A percentile compares a stretch with the other conserved stretches of the same genome.
Evolutionary conservation across 2,113 vertebrate species (phyloP).

Genomic region (Neolamprologus caudopunctatus): DNA sequence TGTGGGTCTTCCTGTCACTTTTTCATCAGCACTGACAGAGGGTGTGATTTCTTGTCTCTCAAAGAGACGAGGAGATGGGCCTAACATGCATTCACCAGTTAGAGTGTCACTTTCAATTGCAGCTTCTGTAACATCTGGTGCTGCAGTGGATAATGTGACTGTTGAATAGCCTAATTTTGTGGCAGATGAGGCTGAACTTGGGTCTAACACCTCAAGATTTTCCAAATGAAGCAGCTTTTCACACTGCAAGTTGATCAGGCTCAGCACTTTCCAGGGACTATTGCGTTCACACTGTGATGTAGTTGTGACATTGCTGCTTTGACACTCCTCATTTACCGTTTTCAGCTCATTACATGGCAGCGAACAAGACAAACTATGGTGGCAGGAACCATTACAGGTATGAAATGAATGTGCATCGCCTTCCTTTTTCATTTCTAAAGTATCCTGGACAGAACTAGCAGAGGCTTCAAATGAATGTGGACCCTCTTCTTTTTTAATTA

Average conservation of each 20-base stretch:
- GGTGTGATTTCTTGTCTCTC: not conserved
- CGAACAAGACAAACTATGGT: not conserved
- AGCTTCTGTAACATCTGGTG: not conserved
- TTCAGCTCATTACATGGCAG: not conserved
- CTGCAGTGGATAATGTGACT: not conserved
- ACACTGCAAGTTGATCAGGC: constrained; percentile 74
- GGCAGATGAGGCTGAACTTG: not conserved
- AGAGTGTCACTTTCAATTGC: not conserved
- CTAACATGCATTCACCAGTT: not conserved
- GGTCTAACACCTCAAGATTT: not conserved
- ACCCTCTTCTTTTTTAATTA: not conserved
- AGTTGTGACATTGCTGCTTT: not conserved
- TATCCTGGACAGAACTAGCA: not conserved
- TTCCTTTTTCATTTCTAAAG: not conserved
- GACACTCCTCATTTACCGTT: not conserved
- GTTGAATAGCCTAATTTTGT: not conserved
- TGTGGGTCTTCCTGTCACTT: not conserved
- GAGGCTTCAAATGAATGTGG: not conserved
- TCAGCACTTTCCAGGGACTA: constrained; percentile 66
- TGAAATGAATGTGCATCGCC: not conserved
- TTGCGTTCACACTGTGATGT: not conserved
- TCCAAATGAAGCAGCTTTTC: constrained; percentile 49
- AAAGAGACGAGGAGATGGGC: not conserved
- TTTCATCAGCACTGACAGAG: not conserved
- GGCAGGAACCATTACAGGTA: not conserved